Evolutionary conservation across 2,888 invertebrate species (phyloP).

Genomic region (Drosophila affinis): DNA sequence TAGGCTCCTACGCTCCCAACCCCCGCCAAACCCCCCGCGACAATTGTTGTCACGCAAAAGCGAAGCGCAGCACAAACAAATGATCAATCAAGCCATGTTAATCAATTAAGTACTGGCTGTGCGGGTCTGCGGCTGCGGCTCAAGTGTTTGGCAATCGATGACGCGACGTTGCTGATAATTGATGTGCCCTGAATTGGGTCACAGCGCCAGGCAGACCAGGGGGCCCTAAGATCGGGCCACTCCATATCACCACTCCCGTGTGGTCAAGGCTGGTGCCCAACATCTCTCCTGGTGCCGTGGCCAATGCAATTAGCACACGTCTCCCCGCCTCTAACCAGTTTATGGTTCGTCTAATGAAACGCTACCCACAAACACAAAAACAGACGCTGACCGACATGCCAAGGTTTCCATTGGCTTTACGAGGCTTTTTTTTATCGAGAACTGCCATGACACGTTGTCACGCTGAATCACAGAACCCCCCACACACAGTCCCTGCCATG

Average conservation of each 20-base stretch:
- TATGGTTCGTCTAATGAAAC: conserved; percentile 40
- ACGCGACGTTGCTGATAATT: conserved; percentile 66
- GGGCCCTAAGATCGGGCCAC: not conserved
- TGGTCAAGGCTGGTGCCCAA: not conserved
- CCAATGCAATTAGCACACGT: conserved; percentile 42
- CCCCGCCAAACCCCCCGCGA: conserved; percentile 10
- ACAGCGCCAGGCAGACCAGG: not conserved
- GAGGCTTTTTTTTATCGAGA: conserved; percentile 30
- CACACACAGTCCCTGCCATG: not conserved
- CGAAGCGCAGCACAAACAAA: conserved; percentile 64
- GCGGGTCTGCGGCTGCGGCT: conserved; percentile 52
- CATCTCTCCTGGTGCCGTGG: conserved; percentile 10
- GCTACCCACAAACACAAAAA: not conserved
- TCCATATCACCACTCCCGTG: not conserved
- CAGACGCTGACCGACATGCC: conserved; percentile 1
- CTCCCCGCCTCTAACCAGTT: conserved; percentile 32
- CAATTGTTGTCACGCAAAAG: conserved; percentile 72
- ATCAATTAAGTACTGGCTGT: conserved; percentile 54
- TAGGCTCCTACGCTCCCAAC: no score
- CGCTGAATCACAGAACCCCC: conserved; percentile 52
- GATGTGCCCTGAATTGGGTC: conserved; percentile 57
- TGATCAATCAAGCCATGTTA: conserved; percentile 73
- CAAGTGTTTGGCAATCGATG: conserved; percentile 78
- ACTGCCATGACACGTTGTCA: conserved; percentile 53
- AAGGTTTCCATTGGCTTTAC: conserved; percentile 3